Base-by-base conservation (phyloP, 2,888 invertebrate species). In the Hoplodrina blanda region DNA sequence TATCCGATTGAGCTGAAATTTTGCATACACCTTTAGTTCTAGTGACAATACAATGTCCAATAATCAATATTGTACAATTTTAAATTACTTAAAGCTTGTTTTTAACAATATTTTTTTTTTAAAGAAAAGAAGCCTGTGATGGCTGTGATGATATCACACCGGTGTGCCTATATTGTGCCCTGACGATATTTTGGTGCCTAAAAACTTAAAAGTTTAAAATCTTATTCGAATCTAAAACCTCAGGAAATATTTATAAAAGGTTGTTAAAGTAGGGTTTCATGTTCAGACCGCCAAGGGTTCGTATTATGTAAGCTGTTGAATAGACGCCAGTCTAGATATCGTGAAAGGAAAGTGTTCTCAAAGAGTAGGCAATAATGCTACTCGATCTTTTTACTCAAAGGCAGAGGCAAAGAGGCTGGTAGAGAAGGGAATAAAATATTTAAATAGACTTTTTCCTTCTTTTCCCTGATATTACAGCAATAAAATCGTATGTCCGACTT, bases 401-500 rank as follows among this genome's bases (percentile, higher is more conserved):
- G 25, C 25, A 66, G 50, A 15, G 49, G 30, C 37, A 33, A 33
- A 46, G 11, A 33, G 41, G 15, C 17, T 49, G 17, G 25, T 10
- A 20, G 37, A 30, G 41, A 37, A 57, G 19, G 30, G 53, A 17
- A 49, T 55, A 37, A 52, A 57, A 69, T 54, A 52, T 76, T 52
- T 64, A 11, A 69, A 54, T 50, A n/a, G 62, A 13, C 19, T 62
- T 13, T 55, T 52, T n/a, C 64, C 44, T 49, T 19, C 46, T 50
- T 53, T 60, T 25, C 25, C 15, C 13, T 13, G 17, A 54, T 52
- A 59, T 55, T 41, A 41, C 25, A 44, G 53, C 54, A 75, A 57
- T 69, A 80, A 75, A 68, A 80, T 49, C 76, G 19, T 55, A 76
- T 55, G 64, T 44, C 49, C 49, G n/a, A 59, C 25, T 49, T 44